A percentile compares a stretch with the other conserved stretches of the same genome.
These are phyloP conservation scores for Lycaena phlaeas DNA, from an alignment of 2,888 invertebrate genomes.

Conservation along the genomic window DNA sequence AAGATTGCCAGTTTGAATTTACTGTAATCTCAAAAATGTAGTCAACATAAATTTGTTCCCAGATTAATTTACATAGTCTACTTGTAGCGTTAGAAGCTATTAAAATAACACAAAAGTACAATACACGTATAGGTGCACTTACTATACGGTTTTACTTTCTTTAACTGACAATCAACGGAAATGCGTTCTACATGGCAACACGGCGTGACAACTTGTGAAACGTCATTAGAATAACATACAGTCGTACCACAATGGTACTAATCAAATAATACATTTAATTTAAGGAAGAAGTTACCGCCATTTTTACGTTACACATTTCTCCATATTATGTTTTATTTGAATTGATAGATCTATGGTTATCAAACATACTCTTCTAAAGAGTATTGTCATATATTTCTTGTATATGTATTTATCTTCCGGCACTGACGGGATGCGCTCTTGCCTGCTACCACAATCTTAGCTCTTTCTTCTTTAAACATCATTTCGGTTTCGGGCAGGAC, in stretches of 20 bases:
- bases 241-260: not conserved
- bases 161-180: conserved; percentile 43
- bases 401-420: no score
- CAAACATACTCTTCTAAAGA: not conserved
- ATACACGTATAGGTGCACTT: not conserved
- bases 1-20: no score
- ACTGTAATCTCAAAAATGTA: no score
- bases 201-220: conserved; percentile 45
- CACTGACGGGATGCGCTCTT: no score
- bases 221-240: not conserved
- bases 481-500: no score
- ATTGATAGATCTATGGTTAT: not conserved
- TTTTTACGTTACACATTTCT: not conserved
- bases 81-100: no score
- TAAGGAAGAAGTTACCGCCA: not conserved
- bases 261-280: not conserved
- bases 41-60: no score
- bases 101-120: no score
- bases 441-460: no score
- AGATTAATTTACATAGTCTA: no score
- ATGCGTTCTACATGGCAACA: conserved; percentile 35
- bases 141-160: conserved; percentile 25
- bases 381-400: not conserved
- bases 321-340: not conserved
- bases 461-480: no score